Evolutionary conservation across 2,797 vertebrate species (phyloP), one percentile per base, ranked within the genome.

Genomic region (Novumbra hubbsi): DNA sequence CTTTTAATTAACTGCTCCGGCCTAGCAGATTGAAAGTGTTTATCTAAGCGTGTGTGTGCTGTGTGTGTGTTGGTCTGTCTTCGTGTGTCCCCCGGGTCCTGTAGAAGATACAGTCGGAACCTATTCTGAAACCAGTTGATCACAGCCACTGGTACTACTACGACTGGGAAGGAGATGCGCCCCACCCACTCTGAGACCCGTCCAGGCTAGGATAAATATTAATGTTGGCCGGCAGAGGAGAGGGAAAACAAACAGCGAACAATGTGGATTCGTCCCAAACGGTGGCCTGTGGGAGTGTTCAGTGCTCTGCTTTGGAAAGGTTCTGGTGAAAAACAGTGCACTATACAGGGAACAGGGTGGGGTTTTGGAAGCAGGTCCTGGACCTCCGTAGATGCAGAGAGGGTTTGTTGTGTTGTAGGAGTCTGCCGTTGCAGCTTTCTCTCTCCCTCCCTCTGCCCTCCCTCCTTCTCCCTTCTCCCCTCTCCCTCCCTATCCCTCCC

Each of bases 171-270:
- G 12, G 55, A 57, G 55, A 24, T 12, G 55, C 19, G 19, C 8
- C 17, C 5, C 4, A 15, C 16, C 27, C 74, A 73, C 75, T 62
- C 73, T 78, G 77, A 73, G 66, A 49, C 73, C 75, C 78, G 73
- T 67, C 57, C 76, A 72, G 72, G 72, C 79, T 73, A 72, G 78
- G 73, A 76, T 84, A 85, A 88, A 76, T 78, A 85, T 87, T 88
- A 75, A 77, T 73, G 74, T 70, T 80, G 79, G 83, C 81, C 64
- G 55, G 72, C 34, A 50, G 2, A 19, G 77, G 73, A 78, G 83
- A 86, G 73, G 75, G 73, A 80, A 77, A 86, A 83, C 81, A 88
- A 87, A 73, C 28, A 32, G 48, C 70, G 49, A 73, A 78, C 71
- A 16, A 38, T 57, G 68, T 49, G 30, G n/a, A 4, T 11, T 2